Evolutionary conservation across 2,888 invertebrate genomes (phyloP).

Genomic region (Mythimna pallens): DNA sequence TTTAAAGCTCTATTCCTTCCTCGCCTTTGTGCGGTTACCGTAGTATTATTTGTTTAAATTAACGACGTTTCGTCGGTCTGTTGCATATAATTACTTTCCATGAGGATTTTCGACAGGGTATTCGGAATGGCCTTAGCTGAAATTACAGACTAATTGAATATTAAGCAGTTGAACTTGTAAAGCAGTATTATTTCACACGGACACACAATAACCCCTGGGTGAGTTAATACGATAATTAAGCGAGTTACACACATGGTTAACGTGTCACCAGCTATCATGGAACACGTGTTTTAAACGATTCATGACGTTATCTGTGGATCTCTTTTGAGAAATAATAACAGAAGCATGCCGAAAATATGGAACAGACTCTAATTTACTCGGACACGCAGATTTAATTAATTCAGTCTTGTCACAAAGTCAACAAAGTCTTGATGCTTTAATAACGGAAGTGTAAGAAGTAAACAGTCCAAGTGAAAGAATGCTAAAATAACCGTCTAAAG

Average conservation of each 20-base stretch:
- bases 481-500: not conserved
- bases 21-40: slow-evolving; percentile 16
- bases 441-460: not conserved
- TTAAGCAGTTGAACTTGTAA: slow-evolving; percentile 20
- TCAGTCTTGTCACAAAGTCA: too few relatives aligned
- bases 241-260: slow-evolving; percentile 65
- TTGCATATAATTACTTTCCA: slow-evolving; percentile 31
- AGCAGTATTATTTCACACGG: slow-evolving; percentile 50
- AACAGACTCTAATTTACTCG: slow-evolving; percentile 15
- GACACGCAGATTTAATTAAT: slow-evolving; percentile 11
- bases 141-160: slow-evolving; percentile 37
- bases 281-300: slow-evolving; percentile 65
- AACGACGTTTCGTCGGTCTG: slow-evolving; percentile 24
- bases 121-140: slow-evolving; percentile 20
- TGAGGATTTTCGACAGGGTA: slow-evolving; percentile 20
- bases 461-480: not conserved
- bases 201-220: slow-evolving; percentile 41
- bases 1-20: slow-evolving; percentile 25
- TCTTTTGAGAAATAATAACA: slow-evolving; percentile 44
- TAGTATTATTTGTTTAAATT: slow-evolving; percentile 37
- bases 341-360: slow-evolving; percentile 34
- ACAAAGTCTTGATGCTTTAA: not conserved
- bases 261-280: slow-evolving; percentile 57
- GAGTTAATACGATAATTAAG: slow-evolving; percentile 58
- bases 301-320: slow-evolving; percentile 54